Evolutionary conservation across 2,797 vertebrate species (phyloP), one percentile per base, ranked within the genome.

Genomic region (Aphelocoma californica): DNA sequence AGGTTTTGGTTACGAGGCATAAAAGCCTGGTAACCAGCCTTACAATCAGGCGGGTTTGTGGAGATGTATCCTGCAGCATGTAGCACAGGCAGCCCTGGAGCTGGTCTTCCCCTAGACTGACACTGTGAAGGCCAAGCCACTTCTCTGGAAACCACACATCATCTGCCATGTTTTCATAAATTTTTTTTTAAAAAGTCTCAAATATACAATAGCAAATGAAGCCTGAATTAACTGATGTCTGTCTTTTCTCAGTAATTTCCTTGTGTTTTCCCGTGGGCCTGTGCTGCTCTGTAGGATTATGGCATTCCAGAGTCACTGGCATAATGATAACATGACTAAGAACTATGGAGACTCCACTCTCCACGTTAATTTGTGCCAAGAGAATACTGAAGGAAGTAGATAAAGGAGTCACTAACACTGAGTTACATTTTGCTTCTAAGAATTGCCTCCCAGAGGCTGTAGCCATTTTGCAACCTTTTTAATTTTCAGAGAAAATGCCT

Each of bases 381-480:
- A 92, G 88, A 95, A 89, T 87, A 77, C 74, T 95, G 93, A 96
- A 90, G 53, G 61, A 65, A 81, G 80, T 50, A 96, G 93, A 97
- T 96, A 93, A 96, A 93, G 64, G 32, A 89, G 74, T 86, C 88
- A 56, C 67, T 66, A 82, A 57, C 71, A 75, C 29, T 58, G 50
- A 94, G 60, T 69, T 92, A 90, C 74, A 71, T 81, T 96, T 82
- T 73, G 25, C 42, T 57, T 47, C 81, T 54, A 92, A 61, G 88
- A 96, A 83, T 83, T 70, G 54, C 56, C 36, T 96, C 90, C 81
- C 83, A 81, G 83, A 96, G 57, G 69, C 86, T 36, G 67, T 47
- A 94, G 72, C 64, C 64, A 72, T 91, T 94, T 92, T 92, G 91
- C 73, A 92, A 72, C 61, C 88, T 94, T 88, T 94, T 92, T 80